Evolutionary conservation across 2,888 invertebrate genomes (phyloP).

Genomic region (Dasypolia templi): DNA sequence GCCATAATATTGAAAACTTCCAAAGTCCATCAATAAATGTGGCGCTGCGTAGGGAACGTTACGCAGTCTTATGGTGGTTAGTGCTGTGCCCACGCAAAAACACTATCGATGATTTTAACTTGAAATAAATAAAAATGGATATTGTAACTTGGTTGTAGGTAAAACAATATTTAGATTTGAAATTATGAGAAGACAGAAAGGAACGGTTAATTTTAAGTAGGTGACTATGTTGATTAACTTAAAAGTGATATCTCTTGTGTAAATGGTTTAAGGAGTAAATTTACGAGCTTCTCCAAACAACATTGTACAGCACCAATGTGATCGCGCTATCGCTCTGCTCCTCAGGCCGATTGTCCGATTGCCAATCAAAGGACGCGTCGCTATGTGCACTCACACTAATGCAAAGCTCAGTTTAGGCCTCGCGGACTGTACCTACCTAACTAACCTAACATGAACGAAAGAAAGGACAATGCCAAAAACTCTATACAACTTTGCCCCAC

Average conservation of each 20-base stretch:
- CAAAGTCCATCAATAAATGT: constrained; percentile 90
- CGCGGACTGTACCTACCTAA: too few relatives aligned
- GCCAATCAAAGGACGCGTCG: too few relatives aligned
- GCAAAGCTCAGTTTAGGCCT: too few relatives aligned
- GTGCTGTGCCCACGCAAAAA: constrained; percentile 39
- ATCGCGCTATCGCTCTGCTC: too few relatives aligned
- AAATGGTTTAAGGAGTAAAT: neutral
- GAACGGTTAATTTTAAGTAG: neutral
- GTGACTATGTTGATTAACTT: neutral
- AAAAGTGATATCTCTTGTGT: neutral
- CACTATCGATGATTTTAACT: constrained; percentile 2
- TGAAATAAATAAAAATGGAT: neutral
- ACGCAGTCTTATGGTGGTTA: constrained; percentile 74
- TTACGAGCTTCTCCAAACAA: neutral
- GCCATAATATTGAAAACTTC: constrained; percentile 90
- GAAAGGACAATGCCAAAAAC: too few relatives aligned
- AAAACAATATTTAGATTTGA: neutral
- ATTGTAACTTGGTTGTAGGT: neutral
- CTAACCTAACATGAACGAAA: too few relatives aligned
- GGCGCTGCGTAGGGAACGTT: constrained; percentile 85
- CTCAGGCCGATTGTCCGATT: too few relatives aligned
- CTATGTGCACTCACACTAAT: too few relatives aligned
- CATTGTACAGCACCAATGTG: neutral
- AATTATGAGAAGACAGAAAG: neutral
- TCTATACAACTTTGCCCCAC: too few relatives aligned